Conservation (phyloP, 2,888 invertebrate genomes). For the Apodemia mormo region DNA sequence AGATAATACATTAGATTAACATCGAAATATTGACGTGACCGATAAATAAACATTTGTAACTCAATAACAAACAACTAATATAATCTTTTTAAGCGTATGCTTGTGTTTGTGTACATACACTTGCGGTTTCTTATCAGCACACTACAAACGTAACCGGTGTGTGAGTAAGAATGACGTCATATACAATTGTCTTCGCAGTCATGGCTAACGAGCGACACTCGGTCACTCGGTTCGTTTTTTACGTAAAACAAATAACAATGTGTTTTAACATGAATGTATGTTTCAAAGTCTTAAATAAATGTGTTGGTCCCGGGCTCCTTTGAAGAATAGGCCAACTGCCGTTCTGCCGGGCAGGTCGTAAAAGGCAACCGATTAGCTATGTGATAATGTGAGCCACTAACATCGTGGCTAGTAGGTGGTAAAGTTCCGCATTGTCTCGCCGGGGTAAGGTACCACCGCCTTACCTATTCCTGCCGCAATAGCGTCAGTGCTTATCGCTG, state of each 20-base stretch:
- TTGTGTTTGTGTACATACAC: constrained; percentile 42
- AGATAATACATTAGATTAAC: constrained; percentile 26
- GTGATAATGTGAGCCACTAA: too few relatives aligned
- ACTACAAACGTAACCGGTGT: constrained; percentile 41
- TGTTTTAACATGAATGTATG: not conserved
- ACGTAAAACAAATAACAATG: constrained; percentile 41
- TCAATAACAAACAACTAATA: constrained; percentile 47
- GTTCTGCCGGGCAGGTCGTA: too few relatives aligned
- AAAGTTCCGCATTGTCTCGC: too few relatives aligned
- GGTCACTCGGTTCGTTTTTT: constrained; percentile 49
- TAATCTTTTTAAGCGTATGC: constrained; percentile 41
- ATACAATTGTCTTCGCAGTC: constrained; percentile 74
- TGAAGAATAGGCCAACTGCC: too few relatives aligned
- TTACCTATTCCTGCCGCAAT: too few relatives aligned
- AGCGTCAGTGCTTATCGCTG: too few relatives aligned
- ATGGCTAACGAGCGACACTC: constrained; percentile 70
- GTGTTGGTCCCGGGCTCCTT: too few relatives aligned
- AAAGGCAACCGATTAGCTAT: too few relatives aligned
- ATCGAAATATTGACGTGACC: constrained; percentile 27
- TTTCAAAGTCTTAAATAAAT: not conserved
- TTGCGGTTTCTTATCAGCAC: constrained; percentile 58
- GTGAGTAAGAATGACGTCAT: constrained; percentile 68
- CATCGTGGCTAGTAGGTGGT: too few relatives aligned
- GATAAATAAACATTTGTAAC: constrained; percentile 42
- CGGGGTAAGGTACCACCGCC: too few relatives aligned